Evolutionary conservation across 1,140 invertebrate species (phyloP).

Genomic region (Nixonia krombeini): DNA sequence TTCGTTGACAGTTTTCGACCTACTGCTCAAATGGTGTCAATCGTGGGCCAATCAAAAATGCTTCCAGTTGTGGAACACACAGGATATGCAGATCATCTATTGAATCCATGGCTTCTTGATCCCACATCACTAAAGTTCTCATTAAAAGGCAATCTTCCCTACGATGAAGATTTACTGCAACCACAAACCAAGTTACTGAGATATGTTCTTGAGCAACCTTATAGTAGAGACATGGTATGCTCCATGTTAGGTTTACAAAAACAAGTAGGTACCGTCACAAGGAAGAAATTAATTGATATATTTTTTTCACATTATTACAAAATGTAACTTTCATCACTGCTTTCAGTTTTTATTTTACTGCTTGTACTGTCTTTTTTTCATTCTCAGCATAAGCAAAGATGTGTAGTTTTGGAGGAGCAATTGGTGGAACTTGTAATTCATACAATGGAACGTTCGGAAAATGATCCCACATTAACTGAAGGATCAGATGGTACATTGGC

Average conservation of each 20-base stretch:
- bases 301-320: no score
- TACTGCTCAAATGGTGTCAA: constrained; percentile 95
- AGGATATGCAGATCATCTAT: constrained; percentile 88
- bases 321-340: background rate
- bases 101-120: constrained; percentile 94
- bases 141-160: constrained; percentile 92
- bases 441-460: constrained; percentile 92
- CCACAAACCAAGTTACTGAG: constrained; percentile 90
- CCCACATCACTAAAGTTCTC: constrained; percentile 88
- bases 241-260: constrained; percentile 94
- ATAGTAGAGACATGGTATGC: constrained; percentile 96
- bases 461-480: constrained; percentile 72
- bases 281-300: constrained; percentile 91
- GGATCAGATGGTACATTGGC: constrained; percentile 78
- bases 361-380: no score
- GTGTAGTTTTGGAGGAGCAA: constrained; percentile 92
- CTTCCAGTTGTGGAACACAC: constrained; percentile 95
- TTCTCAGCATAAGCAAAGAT: constrained; percentile 92
- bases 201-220: constrained; percentile 95
- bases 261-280: constrained; percentile 75
- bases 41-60: constrained; percentile 91
- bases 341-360: constrained; percentile 50
- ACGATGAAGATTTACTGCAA: constrained; percentile 89
- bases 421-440: constrained; percentile 91
- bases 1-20: constrained; percentile 94